These are phyloP conservation scores for Caerostris extrusa DNA, from an alignment of 1,140 invertebrate species.

Conservation along the genomic window DNA sequence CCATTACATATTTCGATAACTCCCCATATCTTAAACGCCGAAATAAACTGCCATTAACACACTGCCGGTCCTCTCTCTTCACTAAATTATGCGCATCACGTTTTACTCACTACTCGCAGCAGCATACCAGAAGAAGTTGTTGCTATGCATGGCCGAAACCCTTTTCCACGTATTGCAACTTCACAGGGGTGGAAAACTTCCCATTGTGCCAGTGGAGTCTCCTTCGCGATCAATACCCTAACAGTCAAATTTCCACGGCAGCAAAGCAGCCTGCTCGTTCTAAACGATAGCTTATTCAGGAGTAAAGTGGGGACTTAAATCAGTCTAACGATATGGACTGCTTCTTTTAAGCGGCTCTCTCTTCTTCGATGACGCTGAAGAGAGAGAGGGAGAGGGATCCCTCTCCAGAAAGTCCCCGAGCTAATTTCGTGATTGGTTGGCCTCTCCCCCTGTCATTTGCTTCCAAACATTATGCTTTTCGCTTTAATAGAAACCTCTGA, in stretches of 20 bases:
- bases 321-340: constrained; percentile 59
- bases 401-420: constrained; percentile 65
- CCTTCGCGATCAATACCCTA: constrained; percentile 49
- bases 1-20: too few species aligned
- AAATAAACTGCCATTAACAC: too few species aligned
- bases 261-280: not conserved
- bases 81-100: too few species aligned
- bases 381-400: constrained; percentile 19
- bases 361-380: constrained; percentile 29
- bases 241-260: constrained; percentile 49
- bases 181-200: constrained; percentile 8
- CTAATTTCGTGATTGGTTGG: constrained; percentile 77
- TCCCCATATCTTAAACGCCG: too few species aligned
- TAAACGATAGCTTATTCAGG: constrained; percentile 58
- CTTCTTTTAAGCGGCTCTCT: constrained; percentile 52
- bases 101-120: not conserved
- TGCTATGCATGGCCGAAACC: not conserved
- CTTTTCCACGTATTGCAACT: not conserved
- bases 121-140: not conserved
- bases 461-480: constrained; percentile 77
- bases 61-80: too few species aligned
- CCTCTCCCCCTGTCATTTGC: constrained; percentile 65
- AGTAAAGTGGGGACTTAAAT: constrained; percentile 55
- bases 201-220: not conserved
- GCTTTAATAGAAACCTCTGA: constrained; percentile 74